These are phyloP conservation scores for Drosophila kanekoi DNA, from an alignment of 2,888 invertebrate species.

Conservation along the genomic window DNA sequence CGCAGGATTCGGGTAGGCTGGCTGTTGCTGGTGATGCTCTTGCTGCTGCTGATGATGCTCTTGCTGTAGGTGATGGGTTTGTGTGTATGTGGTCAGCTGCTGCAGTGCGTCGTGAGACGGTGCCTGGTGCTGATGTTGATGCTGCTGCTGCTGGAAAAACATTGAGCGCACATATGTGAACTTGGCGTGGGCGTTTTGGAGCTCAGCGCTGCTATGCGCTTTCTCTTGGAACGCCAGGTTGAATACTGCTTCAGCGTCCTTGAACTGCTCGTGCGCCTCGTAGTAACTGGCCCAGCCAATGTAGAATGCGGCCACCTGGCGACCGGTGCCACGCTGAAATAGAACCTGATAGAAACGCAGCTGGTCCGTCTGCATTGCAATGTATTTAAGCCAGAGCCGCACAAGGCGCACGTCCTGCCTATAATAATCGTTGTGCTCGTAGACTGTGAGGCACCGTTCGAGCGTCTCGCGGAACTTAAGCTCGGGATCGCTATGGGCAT, in stretches of 20 bases:
- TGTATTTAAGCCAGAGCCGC: slow-evolving; percentile 96
- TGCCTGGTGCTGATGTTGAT: slow-evolving; percentile 45
- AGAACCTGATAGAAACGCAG: slow-evolving; percentile 93
- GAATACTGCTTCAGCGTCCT: slow-evolving; percentile 93
- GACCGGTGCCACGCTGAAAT: slow-evolving; percentile 92
- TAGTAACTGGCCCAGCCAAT: slow-evolving; percentile 95
- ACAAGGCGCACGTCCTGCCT: slow-evolving; percentile 94
- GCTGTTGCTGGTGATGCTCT: slow-evolving; percentile 16
- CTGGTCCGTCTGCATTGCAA: slow-evolving; percentile 91
- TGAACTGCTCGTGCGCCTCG: slow-evolving; percentile 92
- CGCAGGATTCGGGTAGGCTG: slow-evolving; percentile 22
- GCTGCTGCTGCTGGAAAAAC: slow-evolving; percentile 58
- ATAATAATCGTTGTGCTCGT: slow-evolving; percentile 93
- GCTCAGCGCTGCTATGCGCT: slow-evolving; percentile 92
- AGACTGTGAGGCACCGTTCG: slow-evolving; percentile 92
- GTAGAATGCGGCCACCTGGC: slow-evolving; percentile 93
- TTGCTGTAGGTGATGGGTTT: slow-evolving; percentile 49
- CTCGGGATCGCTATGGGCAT: slow-evolving; percentile 90
- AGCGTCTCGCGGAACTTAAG: slow-evolving; percentile 95
- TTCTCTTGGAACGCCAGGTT: slow-evolving; percentile 91
- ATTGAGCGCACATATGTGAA: slow-evolving; percentile 88
- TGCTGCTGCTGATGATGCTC: slow-evolving; percentile 36
- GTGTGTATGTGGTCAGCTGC: slow-evolving; percentile 64
- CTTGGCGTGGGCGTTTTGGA: slow-evolving; percentile 91
- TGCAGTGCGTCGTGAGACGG: slow-evolving; percentile 59